Evolutionary conservation across 30 jellyfish, hydroid and myxozoan genomes (phyloP), one percentile per base, ranked within the genome.

Genomic region (Aurelia sp.): DNA sequence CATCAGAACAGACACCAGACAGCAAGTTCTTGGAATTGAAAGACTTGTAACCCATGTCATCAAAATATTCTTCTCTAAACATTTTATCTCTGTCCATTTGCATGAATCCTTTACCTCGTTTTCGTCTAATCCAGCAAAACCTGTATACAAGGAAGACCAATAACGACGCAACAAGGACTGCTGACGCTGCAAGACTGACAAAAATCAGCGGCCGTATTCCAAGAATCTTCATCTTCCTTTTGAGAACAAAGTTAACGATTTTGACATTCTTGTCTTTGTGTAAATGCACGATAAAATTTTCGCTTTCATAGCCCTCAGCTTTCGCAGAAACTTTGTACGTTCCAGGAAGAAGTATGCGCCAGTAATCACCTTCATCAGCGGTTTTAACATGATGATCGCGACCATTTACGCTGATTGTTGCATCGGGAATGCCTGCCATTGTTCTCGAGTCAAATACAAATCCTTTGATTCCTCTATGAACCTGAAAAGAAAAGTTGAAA

Each of bases 311-410:
- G 22, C 97, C 98, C 10, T 77, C 89, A 11, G 97, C 97, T 1
- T 91, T 37, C 31, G 97, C 98, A 8, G 98, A 61, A 23, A 95
- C 82, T 50, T 79, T 79, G 82, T 95, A 95, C 10, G 98, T 58
- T 31, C 99, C 99, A 47, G 98, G 99, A 22, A 90, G 85, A 50
- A 95, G 76, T 30, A 90, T 53, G 22, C 98, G 91, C 99, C 98
- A 90, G 76, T 73, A 95, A 50, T 95, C 99, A 3, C 99, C 99
- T 44, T 82, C 71, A 8, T 69, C 81, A 30, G 99, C 93, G 61
- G 97, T 44, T n/a, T 27, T 60, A 0, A 96, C 91, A 51, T 66
- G 53, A 71, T 90, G 96, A 60, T 91, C 99, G 61, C 97, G 93
- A 3, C 98, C 99, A 67, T 83, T 80, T 27, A 95, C 79, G 31